Conservation (phyloP, 2,113 vertebrate species). For the Callospermophilus lateralis region DNA sequence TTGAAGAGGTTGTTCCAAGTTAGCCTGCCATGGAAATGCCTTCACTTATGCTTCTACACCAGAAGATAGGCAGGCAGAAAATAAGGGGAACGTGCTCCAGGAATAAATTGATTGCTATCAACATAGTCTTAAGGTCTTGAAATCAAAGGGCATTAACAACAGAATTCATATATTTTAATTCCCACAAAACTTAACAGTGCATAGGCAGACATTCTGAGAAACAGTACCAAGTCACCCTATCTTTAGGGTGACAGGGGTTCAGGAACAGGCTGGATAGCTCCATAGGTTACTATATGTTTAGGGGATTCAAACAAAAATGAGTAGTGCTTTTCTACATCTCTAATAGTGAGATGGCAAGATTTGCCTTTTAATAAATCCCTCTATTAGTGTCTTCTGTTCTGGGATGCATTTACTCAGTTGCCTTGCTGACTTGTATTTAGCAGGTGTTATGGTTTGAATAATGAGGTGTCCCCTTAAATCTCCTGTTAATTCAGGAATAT, state of each 20-base stretch:
- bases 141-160: not conserved
- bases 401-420: not conserved
- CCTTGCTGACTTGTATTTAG: not conserved
- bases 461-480: too few species aligned
- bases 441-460: too few species aligned
- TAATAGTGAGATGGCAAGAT: not conserved
- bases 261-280: not conserved
- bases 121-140: not conserved
- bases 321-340: not conserved
- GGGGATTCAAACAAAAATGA: not conserved
- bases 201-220: not conserved
- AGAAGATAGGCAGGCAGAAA: slow-evolving; percentile 13
- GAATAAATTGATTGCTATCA: not conserved
- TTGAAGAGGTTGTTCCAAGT: not conserved
- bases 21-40: not conserved
- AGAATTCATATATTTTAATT: not conserved
- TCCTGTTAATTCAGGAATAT: too few species aligned
- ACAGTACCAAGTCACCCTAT: not conserved
- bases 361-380: not conserved
- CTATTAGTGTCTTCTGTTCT: not conserved
- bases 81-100: not conserved
- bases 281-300: not conserved
- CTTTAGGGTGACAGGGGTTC: not conserved
- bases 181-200: not conserved
- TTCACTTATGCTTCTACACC: not conserved